phyloP scores from a whole-genome alignment of 2,797 vertebrate genomes.

The Coendou prehensilis region DNA sequence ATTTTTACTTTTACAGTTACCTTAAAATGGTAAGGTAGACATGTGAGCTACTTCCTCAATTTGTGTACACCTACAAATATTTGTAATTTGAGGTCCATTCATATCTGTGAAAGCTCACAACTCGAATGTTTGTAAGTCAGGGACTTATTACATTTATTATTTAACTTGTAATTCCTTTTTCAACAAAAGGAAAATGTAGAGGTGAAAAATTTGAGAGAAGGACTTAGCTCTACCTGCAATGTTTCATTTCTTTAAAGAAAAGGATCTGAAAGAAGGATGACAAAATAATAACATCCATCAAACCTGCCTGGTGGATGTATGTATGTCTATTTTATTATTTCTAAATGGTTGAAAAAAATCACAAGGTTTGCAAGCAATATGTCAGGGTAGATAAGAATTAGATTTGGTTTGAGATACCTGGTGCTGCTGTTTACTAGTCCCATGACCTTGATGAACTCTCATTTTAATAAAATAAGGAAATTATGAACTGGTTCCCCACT shows the following conservation, averaged over 20 bases:
- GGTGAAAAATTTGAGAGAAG: neutral
- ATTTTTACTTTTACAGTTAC: neutral
- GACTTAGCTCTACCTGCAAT: conserved; percentile 6
- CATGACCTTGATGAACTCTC: neutral
- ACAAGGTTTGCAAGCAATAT: conserved; percentile 15
- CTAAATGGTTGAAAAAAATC: neutral
- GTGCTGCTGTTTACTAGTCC: conserved; percentile 8
- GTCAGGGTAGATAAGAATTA: conserved; percentile 12
- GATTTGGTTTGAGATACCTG: conserved; percentile 4
- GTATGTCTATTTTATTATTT: conserved; percentile 31
- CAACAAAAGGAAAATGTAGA: conserved; percentile 8
- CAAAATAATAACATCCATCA: conserved; percentile 52
- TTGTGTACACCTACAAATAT: neutral
- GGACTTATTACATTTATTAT: neutral
- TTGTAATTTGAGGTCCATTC: neutral
- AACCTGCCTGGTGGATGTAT: neutral
- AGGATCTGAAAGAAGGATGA: conserved; percentile 20
- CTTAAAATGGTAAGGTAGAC: neutral
- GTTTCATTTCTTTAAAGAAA: conserved; percentile 31
- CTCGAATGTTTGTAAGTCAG: neutral
- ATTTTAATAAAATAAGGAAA: conserved; percentile 50
- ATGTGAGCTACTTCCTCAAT: neutral
- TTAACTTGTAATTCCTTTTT: conserved; percentile 35
- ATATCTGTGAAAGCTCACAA: neutral
- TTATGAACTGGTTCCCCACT: neutral